These are phyloP conservation scores for Guaruba guarouba DNA, from an alignment of 2,113 vertebrate species.

Conservation along the genomic window DNA sequence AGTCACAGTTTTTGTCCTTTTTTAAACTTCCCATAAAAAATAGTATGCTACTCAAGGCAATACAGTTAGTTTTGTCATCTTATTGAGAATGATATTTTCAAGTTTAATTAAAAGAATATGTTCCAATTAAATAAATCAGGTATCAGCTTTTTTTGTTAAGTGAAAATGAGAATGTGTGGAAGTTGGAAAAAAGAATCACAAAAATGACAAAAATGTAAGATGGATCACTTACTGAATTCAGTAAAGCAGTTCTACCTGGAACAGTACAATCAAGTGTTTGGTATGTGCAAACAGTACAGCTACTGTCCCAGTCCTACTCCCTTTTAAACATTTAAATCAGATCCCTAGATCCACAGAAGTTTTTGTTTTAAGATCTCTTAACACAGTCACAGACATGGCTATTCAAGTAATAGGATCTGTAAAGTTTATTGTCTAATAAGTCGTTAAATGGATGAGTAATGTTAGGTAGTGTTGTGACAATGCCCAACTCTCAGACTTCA, in stretches of 20 bases:
- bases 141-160: neutral
- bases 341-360: neutral
- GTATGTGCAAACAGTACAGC: neutral
- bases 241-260: neutral
- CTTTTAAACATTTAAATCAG: neutral
- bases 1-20: neutral
- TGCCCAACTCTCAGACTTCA: neutral
- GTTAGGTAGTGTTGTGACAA: neutral
- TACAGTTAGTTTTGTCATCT: neutral
- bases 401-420: neutral
- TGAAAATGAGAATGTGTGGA: neutral
- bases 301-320: neutral
- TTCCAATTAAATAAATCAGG: neutral
- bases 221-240: neutral
- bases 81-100: neutral
- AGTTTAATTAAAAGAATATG: neutral
- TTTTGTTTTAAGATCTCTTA: neutral
- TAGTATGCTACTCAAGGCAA: neutral
- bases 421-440: neutral
- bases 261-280: neutral
- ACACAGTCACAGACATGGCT: neutral
- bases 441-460: neutral
- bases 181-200: neutral
- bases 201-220: neutral
- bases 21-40: neutral